Conservation (phyloP, 2,113 vertebrate species). For the Platanista minor region DNA sequence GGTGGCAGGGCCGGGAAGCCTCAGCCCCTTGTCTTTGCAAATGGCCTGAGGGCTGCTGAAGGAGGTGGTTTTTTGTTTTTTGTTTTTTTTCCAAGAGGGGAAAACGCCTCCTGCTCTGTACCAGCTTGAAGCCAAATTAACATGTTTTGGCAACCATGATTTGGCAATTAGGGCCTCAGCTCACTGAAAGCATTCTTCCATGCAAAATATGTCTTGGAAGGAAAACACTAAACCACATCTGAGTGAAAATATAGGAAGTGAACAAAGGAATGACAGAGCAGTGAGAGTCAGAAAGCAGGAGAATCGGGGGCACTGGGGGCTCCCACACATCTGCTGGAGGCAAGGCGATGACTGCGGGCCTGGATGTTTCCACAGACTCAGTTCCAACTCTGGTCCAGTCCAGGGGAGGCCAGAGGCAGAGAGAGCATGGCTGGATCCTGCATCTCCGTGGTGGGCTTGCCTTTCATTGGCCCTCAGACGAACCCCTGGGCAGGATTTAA, state of each 20-base stretch:
- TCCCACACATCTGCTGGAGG: neutral
- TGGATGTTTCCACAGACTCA: neutral
- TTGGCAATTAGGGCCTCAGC: constrained; percentile 71
- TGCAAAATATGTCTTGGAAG: constrained; percentile 69
- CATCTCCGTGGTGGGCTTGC: neutral
- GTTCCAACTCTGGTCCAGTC: neutral
- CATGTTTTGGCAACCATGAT: constrained; percentile 74
- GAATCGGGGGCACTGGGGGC: neutral
- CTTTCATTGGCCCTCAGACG: neutral
- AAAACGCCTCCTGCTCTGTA: constrained; percentile 47
- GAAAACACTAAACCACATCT: constrained; percentile 71
- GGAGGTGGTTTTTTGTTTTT: neutral
- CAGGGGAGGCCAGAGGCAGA: neutral
- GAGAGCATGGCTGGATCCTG: neutral
- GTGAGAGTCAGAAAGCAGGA: neutral
- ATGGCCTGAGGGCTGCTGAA: constrained; percentile 53
- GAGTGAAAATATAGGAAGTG: constrained; percentile 64
- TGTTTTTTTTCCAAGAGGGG: neutral
- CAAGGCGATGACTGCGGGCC: neutral
- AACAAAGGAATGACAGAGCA: constrained; percentile 52
- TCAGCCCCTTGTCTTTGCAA: constrained; percentile 20
- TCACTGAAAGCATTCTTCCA: constrained; percentile 74
- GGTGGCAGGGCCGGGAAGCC: neutral
- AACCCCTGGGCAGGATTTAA: no score
- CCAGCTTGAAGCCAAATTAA: constrained; percentile 70